Conservation (phyloP, 2,888 invertebrate genomes). For the Byasa hedistus region DNA sequence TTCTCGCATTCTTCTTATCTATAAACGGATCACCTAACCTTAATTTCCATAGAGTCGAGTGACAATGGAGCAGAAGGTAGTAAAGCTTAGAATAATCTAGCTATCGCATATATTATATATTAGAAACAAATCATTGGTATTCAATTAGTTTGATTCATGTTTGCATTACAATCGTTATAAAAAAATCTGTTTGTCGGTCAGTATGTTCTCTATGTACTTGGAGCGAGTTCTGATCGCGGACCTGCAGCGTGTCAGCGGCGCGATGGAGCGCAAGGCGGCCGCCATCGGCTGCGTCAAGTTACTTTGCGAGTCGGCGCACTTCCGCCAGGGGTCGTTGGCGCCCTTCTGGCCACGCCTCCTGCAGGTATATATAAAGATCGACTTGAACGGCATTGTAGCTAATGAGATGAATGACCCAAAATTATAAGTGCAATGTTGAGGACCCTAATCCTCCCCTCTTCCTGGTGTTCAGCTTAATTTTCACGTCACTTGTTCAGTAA, state of each 20-base stretch:
- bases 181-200: conserved; percentile 44
- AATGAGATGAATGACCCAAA: neutral
- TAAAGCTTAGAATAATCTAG: too few relatives aligned
- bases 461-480: too few relatives aligned
- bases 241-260: conserved; percentile 91
- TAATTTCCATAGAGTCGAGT: too few relatives aligned
- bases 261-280: conserved; percentile 92
- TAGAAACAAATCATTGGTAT: too few relatives aligned
- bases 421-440: too few relatives aligned
- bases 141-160: neutral
- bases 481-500: too few relatives aligned
- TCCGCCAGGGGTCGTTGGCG: conserved; percentile 78
- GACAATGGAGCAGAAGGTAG: too few relatives aligned
- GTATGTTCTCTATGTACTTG: conserved; percentile 97
- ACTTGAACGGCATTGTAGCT: neutral
- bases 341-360: conserved; percentile 81
- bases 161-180: neutral
- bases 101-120: too few relatives aligned
- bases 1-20: conserved; percentile 31
- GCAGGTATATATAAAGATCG: conserved; percentile 59
- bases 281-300: conserved; percentile 93
- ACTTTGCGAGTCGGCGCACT: conserved; percentile 87
- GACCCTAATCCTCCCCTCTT: too few relatives aligned
- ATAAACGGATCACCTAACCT: neutral
- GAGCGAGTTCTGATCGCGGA: conserved; percentile 93